Conservation (phyloP, 2,888 invertebrate genomes). For the Nematopogon swammerdamellus region DNA sequence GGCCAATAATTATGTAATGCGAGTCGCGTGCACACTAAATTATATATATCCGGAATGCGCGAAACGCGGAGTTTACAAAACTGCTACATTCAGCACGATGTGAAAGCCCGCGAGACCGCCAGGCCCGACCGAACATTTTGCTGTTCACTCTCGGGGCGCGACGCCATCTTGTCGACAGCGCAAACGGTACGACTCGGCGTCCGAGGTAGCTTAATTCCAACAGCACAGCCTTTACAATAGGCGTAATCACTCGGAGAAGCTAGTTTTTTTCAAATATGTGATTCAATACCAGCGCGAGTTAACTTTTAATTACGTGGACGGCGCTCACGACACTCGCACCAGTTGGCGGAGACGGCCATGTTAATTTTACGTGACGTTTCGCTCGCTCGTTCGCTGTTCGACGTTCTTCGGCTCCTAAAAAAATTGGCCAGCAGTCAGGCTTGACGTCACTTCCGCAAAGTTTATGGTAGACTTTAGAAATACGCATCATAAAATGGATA, state of each 20-base stretch:
- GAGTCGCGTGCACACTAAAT: neutral
- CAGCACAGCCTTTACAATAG: too few relatives aligned
- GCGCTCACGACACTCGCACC: neutral
- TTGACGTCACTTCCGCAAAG: neutral
- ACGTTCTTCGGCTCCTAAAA: neutral
- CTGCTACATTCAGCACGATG: neutral
- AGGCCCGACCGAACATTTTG: constrained; percentile 39
- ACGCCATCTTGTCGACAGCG: constrained; percentile 54
- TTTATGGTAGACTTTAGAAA: too few relatives aligned
- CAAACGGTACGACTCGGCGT: neutral
- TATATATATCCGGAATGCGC: neutral
- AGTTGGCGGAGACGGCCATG: neutral
- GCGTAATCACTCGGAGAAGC: too few relatives aligned
- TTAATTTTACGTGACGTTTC: neutral
- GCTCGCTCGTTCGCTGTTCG: too few relatives aligned
- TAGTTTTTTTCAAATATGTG: too few relatives aligned
- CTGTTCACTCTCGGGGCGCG: constrained; percentile 51
- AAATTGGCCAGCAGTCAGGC: neutral
- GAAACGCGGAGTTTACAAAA: neutral
- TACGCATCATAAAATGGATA: too few relatives aligned
- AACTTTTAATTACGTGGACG: neutral
- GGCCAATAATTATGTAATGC: neutral
- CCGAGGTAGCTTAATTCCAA: too few relatives aligned
- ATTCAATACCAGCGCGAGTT: too few relatives aligned
- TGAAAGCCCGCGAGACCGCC: neutral